Percentiles rank a stretch among this genome's conserved stretches.
phyloP scores from a whole-genome alignment of 2,888 invertebrate genomes.

The Cheilosia grossa region DNA sequence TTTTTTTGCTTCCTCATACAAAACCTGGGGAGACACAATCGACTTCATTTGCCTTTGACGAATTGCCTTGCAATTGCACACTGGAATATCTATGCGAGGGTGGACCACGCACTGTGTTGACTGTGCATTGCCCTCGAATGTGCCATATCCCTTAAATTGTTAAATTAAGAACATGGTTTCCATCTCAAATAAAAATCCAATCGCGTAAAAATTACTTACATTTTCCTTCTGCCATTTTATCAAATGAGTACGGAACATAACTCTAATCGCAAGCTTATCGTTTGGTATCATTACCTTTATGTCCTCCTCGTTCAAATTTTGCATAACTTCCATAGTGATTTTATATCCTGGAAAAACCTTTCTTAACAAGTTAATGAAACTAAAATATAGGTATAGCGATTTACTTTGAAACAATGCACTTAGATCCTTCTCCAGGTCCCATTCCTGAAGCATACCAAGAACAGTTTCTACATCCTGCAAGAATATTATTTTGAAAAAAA shows the following conservation, averaged over 20 bases:
- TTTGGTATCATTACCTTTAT: slow-evolving; percentile 14
- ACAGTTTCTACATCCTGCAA: slow-evolving; percentile 10
- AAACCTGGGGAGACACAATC: neutral
- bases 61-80: neutral
- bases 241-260: slow-evolving; percentile 3
- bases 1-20: neutral
- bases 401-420: slow-evolving; percentile 1
- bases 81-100: neutral
- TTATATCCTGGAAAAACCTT: neutral
- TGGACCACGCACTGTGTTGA: neutral
- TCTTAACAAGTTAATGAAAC: neutral
- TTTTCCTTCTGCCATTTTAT: slow-evolving; percentile 4
- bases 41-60: neutral
- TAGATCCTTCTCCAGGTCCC: slow-evolving; percentile 1
- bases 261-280: neutral
- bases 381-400: neutral
- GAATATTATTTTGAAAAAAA: neutral
- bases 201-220: neutral
- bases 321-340: slow-evolving; percentile 9
- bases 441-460: neutral
- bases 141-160: slow-evolving; percentile 5
- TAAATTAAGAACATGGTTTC: too few species aligned
- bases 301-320: slow-evolving; percentile 12
- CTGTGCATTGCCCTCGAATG: neutral
- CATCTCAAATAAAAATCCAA: too few species aligned